These are phyloP conservation scores for Sakesphorus luctuosus DNA, from an alignment of 2,113 vertebrate genomes.

Conservation along the genomic window DNA sequence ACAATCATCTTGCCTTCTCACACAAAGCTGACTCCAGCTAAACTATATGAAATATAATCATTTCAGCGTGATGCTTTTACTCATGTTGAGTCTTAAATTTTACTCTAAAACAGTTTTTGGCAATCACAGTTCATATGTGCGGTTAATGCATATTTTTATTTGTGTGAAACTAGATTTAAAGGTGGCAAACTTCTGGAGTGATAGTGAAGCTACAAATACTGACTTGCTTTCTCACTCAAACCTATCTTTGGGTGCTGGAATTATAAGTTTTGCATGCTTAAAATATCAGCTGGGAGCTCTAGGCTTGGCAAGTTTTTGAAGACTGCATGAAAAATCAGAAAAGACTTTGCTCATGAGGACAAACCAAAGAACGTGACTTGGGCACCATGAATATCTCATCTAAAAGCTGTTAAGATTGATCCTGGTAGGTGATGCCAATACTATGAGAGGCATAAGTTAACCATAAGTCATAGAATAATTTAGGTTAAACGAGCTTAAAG, in stretches of 20 bases:
- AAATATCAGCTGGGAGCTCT: neutral
- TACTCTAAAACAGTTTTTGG: neutral
- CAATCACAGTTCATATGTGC: neutral
- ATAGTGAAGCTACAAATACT: neutral
- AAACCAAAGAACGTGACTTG: neutral
- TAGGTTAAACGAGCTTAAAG: neutral
- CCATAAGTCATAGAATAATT: neutral
- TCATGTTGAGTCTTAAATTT: neutral
- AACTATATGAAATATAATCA: neutral
- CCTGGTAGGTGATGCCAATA: neutral
- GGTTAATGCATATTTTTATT: neutral
- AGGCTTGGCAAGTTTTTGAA: neutral
- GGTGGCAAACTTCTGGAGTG: neutral
- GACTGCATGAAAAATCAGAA: neutral
- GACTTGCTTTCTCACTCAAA: conserved; percentile 31
- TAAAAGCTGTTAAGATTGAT: neutral
- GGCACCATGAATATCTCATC: neutral
- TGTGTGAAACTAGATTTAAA: conserved; percentile 11
- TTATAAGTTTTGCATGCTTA: neutral
- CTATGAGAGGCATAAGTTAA: neutral
- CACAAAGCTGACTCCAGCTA: neutral
- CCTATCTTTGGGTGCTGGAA: neutral
- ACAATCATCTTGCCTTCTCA: neutral
- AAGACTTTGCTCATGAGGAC: neutral
- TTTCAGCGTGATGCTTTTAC: neutral